Percentiles rank a stretch among this genome's conserved stretches.
phyloP scores from a whole-genome alignment of 2,113 vertebrate genomes.

The Crotalus tigris region DNA sequence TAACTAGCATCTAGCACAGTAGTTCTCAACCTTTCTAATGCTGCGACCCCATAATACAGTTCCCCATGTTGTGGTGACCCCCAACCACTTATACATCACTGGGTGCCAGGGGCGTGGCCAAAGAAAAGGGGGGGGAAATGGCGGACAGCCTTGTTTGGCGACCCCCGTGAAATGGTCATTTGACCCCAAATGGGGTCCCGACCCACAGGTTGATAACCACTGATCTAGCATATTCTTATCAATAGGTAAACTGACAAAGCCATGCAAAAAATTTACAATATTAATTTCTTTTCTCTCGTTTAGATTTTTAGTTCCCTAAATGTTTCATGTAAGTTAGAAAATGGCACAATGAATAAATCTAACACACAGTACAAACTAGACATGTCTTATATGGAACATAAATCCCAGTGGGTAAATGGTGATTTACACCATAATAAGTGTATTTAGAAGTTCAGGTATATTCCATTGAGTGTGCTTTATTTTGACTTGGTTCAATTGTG shows the following conservation, averaged over 20 bases:
- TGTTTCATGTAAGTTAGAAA: background rate
- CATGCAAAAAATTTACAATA: background rate
- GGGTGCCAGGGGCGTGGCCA: no score
- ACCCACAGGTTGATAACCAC: no score
- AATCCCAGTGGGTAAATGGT: background rate
- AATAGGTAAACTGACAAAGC: background rate
- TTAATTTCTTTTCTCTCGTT: background rate
- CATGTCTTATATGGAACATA: background rate
- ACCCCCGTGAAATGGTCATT: no score
- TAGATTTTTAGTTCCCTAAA: slow-evolving; percentile 8
- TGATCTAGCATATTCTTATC: background rate
- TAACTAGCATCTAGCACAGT: slow-evolving; percentile 3
- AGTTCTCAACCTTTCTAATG: no score
- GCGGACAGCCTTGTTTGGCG: no score
- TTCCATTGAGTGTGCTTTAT: background rate
- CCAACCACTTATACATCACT: no score
- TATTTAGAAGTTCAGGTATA: background rate
- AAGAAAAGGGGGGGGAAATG: no score
- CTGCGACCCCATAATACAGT: no score
- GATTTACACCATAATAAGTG: background rate
- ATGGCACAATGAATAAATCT: background rate
- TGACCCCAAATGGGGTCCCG: no score
- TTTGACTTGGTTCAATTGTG: background rate
- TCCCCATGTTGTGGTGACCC: no score
- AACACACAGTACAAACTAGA: background rate